A percentile compares a stretch with the other conserved stretches of the same genome.
These are phyloP conservation scores for pig (Sus scrofa) DNA, from an alignment of 2,113 vertebrate genomes.

Conservation along the genomic window T2T-Sscrofa CM000817.6:119140501-119141000, in stretches of 20 bases:
- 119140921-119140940: background rate
- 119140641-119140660: background rate
- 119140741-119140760: background rate
- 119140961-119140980: background rate
- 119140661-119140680: background rate
- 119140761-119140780: background rate
- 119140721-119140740: background rate
- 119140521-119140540: background rate
- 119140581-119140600: slow-evolving; percentile 17
- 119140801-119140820: background rate
- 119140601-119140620: background rate
- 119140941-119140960: background rate
- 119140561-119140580: background rate
- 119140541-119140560: background rate
- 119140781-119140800: background rate
- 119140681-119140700: background rate
- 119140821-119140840: background rate
- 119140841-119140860: background rate
- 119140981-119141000: slow-evolving; percentile 13
- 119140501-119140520: background rate
- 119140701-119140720: background rate
- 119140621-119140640: background rate
- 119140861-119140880: background rate
- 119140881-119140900: background rate
- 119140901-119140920: background rate